phyloP scores from a whole-genome alignment of 2,888 invertebrate genomes.

The Furcula furcula region DNA sequence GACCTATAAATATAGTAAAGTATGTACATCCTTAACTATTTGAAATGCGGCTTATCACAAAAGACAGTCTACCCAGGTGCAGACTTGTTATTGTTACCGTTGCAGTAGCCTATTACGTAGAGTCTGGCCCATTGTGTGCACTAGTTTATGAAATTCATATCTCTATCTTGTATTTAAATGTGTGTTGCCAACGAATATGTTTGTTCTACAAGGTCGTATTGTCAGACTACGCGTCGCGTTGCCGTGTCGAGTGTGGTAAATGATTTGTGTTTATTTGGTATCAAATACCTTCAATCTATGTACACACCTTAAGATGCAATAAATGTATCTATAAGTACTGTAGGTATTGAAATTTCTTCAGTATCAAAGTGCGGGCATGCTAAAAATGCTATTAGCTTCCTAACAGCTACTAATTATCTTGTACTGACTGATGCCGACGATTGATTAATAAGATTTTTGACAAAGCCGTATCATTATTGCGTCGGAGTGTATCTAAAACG shows the following conservation, averaged over 20 bases:
- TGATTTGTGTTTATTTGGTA: not conserved
- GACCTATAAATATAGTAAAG: slow-evolving; percentile 6
- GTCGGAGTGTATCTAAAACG: slow-evolving; percentile 1
- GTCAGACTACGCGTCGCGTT: not conserved
- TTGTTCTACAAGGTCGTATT: not conserved
- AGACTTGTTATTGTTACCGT: slow-evolving; percentile 11
- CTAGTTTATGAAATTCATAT: not conserved
- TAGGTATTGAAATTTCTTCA: no score
- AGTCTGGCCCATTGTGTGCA: not conserved
- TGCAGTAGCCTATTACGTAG: slow-evolving; percentile 5
- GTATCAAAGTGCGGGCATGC: not conserved
- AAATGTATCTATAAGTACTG: no score
- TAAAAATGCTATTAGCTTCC: not conserved
- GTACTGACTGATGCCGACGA: slow-evolving; percentile 1
- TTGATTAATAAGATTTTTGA: slow-evolving; percentile 1
- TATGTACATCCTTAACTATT: slow-evolving; percentile 15
- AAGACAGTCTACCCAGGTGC: slow-evolving; percentile 19
- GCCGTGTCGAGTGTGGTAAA: not conserved
- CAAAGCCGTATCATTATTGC: not conserved
- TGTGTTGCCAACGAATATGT: not conserved
- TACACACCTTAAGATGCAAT: no score
- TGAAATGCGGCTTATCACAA: slow-evolving; percentile 12
- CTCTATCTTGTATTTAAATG: slow-evolving; percentile 1
- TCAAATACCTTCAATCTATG: no score
- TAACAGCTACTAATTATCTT: not conserved